Conservation (phyloP, 1,140 invertebrate genomes). For the Nasonia giraulti region DNA sequence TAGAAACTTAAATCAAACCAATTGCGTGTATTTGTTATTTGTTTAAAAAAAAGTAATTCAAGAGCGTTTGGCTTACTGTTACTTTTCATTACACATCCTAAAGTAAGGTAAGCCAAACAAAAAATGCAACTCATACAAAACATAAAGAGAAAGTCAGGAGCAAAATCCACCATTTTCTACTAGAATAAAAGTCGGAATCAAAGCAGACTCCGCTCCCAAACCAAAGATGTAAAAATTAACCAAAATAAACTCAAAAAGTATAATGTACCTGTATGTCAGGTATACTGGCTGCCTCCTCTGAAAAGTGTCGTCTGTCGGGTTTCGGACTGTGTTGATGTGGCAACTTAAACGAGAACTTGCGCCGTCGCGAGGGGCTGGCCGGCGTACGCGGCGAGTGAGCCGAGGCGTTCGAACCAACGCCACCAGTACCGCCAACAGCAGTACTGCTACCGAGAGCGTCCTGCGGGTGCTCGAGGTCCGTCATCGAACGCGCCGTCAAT, state of each 20-base stretch:
- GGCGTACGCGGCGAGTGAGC: constrained; percentile 78
- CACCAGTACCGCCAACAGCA: no score
- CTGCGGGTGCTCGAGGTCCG: constrained; percentile 79
- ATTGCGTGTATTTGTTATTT: constrained; percentile 26
- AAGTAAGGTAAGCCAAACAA: constrained; percentile 5
- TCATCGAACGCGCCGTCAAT: constrained; percentile 91
- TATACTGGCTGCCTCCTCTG: constrained; percentile 91
- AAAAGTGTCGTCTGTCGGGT: constrained; percentile 87
- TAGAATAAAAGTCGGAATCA: not conserved
- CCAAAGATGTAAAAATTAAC: constrained; percentile 11
- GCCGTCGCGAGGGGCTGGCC: constrained; percentile 85
- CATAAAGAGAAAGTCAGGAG: not conserved
- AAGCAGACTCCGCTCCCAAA: not conserved
- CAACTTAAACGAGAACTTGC: constrained; percentile 92
- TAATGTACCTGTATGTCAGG: constrained; percentile 88
- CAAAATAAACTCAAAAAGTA: constrained; percentile 55
- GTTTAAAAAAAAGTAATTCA: constrained; percentile 12
- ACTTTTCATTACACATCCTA: not conserved
- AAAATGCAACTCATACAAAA: not conserved
- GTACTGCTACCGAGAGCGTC: not conserved
- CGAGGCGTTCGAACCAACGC: not conserved
- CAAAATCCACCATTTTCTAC: not conserved
- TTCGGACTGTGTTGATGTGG: constrained; percentile 79
- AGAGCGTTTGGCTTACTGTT: constrained; percentile 18
- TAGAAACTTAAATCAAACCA: not conserved